Evolutionary conservation across 2,797 vertebrate genomes (phyloP), one percentile per base, ranked within the genome.

Genomic region (Iguana delicatissima): DNA sequence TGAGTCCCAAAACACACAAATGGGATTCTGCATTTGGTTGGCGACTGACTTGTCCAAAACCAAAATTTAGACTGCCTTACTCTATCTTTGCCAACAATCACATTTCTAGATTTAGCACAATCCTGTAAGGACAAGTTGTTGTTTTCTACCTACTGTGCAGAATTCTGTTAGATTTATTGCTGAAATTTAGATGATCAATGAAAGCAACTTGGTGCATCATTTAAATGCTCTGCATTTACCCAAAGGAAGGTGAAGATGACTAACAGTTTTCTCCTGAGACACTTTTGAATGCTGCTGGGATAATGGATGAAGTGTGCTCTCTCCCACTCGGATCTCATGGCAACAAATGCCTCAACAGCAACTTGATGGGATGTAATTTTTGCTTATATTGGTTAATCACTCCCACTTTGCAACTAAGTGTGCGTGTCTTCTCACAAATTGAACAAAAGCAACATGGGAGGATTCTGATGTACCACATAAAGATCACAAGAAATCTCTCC

Each of bases 191-290:
- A 67, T 12, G 26, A 87, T 80, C 72, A 1, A 81, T 7, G 35
- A 62, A 62, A 76, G 29, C 22, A 86, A 13, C 5, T 14, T 88
- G 83, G 6, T 89, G 42, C 4, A 4, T 24, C 29, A 55, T 0
- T 82, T 80, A 46, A 52, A 55, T 46, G 38, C 32, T 52, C 73
- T 77, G 22, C 46, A 26, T 32, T 73, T 88, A 87, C 84, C 26
- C 0, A 90, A 73, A 57, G 0, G 6, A 0, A 0, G 0, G 0
- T 3, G 16, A 26, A 64, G 18, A 55, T 32, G 52, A 14, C 29
- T 13, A 81, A 83, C 81, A 77, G 14, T n/a, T 62, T 82, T 38
- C 24, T 59, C 67, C 42, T 35, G 14, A 76, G 42, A n/a, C 22
- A 24, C 10, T 38, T 1, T 32, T 59, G 50, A 80, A 90, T 9